Percentiles rank a stretch among this genome's conserved stretches.
Conservation (phyloP, 2,797 vertebrate genomes). For the Lithobates pipiens region DNA sequence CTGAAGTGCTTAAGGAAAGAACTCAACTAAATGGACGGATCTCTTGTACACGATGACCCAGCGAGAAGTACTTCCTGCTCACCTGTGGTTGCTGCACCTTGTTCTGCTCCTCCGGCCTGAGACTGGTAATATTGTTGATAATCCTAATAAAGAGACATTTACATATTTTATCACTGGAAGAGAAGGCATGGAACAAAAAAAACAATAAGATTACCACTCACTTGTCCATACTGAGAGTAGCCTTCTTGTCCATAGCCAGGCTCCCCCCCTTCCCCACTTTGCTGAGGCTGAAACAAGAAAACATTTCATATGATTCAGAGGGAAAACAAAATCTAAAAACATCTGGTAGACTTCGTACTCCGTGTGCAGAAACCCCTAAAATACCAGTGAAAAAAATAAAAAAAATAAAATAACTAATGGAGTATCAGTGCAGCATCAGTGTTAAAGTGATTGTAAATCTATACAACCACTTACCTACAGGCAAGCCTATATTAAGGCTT, state of each 20-base stretch:
- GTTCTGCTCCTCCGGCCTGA: conserved; percentile 80
- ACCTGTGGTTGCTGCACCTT: conserved; percentile 84
- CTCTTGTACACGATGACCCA: no score
- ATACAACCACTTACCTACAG: no score
- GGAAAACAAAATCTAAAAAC: not conserved
- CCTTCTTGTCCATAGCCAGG: conserved; percentile 92
- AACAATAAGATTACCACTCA: conserved; percentile 66
- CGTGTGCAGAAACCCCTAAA: no score
- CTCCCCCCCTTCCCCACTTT: conserved; percentile 85
- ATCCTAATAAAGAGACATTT: conserved; percentile 78
- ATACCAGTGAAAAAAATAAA: no score
- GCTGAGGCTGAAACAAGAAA: conserved; percentile 77
- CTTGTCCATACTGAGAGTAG: conserved; percentile 87
- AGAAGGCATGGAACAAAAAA: not conserved
- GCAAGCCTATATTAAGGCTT: no score
- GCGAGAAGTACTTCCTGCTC: conserved; percentile 20
- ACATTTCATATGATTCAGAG: not conserved
- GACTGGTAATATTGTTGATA: conserved; percentile 89
- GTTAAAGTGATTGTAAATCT: no score
- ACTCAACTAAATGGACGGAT: no score
- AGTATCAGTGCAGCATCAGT: no score
- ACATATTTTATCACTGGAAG: no score
- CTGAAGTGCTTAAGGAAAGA: no score
- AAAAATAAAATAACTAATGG: no score
- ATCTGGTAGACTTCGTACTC: no score